phyloP scores from a whole-genome alignment of 2,113 vertebrate genomes.

The Nycticebus coucang region DNA sequence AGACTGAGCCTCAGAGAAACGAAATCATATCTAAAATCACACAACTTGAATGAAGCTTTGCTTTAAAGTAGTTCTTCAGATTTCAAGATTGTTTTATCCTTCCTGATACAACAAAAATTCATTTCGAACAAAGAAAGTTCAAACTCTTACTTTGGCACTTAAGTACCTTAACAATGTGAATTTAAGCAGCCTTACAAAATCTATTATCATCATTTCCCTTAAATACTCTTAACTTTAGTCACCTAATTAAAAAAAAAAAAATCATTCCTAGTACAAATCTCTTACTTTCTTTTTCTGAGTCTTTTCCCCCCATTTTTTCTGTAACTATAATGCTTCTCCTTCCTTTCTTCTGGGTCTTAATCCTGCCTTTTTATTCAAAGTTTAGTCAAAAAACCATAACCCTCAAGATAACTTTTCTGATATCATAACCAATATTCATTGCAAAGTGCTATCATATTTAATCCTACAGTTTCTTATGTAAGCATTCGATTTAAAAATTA shows the following conservation, averaged over 20 bases:
- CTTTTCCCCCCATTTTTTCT: background rate
- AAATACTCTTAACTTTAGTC: background rate
- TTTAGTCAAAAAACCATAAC: background rate
- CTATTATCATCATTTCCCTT: background rate
- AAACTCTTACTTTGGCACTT: background rate
- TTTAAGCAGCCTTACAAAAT: background rate
- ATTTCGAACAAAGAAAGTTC: background rate
- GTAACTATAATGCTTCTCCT: background rate
- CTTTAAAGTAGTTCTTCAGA: background rate
- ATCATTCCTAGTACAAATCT: background rate
- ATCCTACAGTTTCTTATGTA: background rate
- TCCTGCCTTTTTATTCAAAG: background rate
- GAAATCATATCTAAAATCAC: background rate
- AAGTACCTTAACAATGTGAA: background rate
- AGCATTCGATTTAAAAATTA: constrained; percentile 1
- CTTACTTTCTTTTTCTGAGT: background rate
- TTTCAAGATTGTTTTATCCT: background rate
- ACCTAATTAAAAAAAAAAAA: constrained; percentile 16
- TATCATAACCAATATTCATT: background rate
- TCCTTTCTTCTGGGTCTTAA: background rate
- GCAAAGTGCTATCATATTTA: background rate
- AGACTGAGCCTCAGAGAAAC: background rate
- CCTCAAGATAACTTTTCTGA: background rate
- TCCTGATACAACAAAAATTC: background rate
- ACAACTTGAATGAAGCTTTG: background rate